Conservation (phyloP, 2,888 invertebrate species). For the Vannuccia rotundouncinata region DNA sequence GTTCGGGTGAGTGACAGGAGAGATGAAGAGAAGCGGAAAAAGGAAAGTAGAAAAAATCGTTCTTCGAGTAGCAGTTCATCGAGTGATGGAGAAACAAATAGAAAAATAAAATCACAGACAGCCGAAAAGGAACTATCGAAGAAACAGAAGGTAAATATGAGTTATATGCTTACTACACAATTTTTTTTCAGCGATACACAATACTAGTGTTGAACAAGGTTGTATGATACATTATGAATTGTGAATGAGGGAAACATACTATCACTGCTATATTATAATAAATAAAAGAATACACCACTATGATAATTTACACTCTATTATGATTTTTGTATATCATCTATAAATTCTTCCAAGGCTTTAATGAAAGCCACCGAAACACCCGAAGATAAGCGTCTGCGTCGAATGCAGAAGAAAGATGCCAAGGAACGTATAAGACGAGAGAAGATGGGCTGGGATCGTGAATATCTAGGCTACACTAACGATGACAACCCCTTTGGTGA, state of each 20-base stretch:
- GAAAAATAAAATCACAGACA: neutral
- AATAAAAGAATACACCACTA: no score
- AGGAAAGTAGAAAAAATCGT: neutral
- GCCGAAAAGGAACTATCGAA: neutral
- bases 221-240: no score
- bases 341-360: conserved; percentile 47
- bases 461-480: conserved; percentile 91
- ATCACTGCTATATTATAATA: no score
- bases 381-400: conserved; percentile 78
- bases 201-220: no score
- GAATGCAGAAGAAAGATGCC: conserved; percentile 79
- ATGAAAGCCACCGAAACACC: conserved; percentile 83
- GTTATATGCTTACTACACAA: no score
- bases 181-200: no score
- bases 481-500: conserved; percentile 98
- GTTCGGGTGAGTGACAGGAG: neutral
- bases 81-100: neutral
- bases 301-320: no score
- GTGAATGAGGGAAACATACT: no score
- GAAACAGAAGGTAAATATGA: neutral
- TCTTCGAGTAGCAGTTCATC: neutral
- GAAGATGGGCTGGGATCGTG: conserved; percentile 93
- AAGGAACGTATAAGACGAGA: conserved; percentile 77
- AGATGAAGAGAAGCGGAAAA: neutral
- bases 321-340: no score